Evolutionary conservation across 2,888 invertebrate species (phyloP).

Genomic region (Epiblema foenella): DNA sequence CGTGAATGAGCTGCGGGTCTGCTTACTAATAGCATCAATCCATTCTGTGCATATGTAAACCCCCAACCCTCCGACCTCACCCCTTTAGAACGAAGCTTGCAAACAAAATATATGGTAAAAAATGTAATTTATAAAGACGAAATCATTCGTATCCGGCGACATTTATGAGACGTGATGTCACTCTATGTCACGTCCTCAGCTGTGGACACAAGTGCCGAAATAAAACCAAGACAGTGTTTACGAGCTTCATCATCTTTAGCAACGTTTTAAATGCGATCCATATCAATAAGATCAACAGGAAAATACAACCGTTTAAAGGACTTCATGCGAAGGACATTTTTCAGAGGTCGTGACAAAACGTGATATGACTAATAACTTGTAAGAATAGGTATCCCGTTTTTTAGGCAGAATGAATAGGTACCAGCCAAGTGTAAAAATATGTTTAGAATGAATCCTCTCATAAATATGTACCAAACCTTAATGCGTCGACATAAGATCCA

Average conservation of each 20-base stretch:
- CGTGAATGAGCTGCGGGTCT: no score
- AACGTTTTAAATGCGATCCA: conserved; percentile 37
- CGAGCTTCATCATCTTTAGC: conserved; percentile 56
- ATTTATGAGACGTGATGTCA: conserved; percentile 74
- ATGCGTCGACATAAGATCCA: no score
- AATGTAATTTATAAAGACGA: conserved; percentile 43
- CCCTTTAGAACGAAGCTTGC: neutral
- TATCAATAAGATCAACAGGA: conserved; percentile 40
- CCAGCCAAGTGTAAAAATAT: no score
- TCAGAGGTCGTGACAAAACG: conserved; percentile 7
- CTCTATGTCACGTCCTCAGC: conserved; percentile 65
- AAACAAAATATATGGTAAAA: conserved; percentile 25
- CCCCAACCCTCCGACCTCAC: no score
- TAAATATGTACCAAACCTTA: no score
- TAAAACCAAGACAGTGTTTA: conserved; percentile 72
- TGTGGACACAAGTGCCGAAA: conserved; percentile 71
- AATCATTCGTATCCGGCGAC: conserved; percentile 51
- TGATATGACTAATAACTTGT: conserved; percentile 10
- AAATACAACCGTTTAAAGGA: conserved; percentile 19
- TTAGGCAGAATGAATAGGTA: conserved; percentile 5
- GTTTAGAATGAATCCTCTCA: no score
- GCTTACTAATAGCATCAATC: neutral
- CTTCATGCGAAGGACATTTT: neutral
- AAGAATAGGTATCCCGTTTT: conserved; percentile 1
- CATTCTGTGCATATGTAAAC: neutral